Percentiles rank a stretch among this genome's conserved stretches.
Conservation (phyloP, 2,888 invertebrate genomes). For the Metalampra italica region DNA sequence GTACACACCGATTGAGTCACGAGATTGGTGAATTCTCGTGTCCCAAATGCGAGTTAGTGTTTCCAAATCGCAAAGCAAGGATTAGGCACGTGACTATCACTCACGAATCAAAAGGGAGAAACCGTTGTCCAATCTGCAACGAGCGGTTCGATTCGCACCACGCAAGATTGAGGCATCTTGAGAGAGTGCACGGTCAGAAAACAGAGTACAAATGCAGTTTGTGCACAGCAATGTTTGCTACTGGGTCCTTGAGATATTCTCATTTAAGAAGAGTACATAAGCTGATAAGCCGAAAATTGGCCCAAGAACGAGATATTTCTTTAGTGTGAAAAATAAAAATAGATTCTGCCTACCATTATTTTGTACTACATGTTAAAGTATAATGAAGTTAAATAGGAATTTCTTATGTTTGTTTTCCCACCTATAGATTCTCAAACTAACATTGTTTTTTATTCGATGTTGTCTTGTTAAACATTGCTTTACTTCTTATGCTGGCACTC, state of each 20-base stretch:
- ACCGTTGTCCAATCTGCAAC: constrained; percentile 51
- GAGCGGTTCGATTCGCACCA: constrained; percentile 43
- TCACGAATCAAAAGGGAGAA: constrained; percentile 45
- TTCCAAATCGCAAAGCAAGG: constrained; percentile 38
- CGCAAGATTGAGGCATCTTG: constrained; percentile 42
- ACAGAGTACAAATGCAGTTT: constrained; percentile 42
- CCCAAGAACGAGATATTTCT: not conserved
- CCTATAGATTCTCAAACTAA: too few relatives aligned
- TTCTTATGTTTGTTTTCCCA: too few relatives aligned
- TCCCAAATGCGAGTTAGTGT: constrained; percentile 54
- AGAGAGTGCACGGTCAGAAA: constrained; percentile 41
- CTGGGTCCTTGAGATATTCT: constrained; percentile 50
- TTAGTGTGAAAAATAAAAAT: not conserved
- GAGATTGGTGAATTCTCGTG: constrained; percentile 55
- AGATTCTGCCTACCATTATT: too few relatives aligned
- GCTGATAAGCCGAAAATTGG: constrained; percentile 7
- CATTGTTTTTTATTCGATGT: too few relatives aligned
- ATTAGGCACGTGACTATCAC: constrained; percentile 34
- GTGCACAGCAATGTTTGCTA: constrained; percentile 44
- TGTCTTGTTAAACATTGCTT: too few relatives aligned
- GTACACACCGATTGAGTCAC: constrained; percentile 56
- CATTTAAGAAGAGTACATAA: constrained; percentile 55
- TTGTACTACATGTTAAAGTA: too few relatives aligned
- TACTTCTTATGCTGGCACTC: too few relatives aligned
- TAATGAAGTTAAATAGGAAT: too few relatives aligned